Evolutionary conservation across 2,888 invertebrate species (phyloP).

Genomic region (Scaptomyza caliginosa): DNA sequence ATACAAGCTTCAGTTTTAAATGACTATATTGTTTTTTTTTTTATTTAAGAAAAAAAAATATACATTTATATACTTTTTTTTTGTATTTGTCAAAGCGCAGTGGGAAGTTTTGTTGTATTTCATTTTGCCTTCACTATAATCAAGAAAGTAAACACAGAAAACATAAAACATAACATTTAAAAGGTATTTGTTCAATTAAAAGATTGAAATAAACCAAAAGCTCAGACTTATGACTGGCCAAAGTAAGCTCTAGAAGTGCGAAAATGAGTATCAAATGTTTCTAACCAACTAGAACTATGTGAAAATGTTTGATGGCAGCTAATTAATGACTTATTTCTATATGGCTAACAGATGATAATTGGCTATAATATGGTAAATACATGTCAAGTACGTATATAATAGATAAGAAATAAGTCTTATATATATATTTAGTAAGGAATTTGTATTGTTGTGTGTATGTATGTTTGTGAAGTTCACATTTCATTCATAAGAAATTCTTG

Average conservation of each 20-base stretch:
- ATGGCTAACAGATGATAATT: conserved; percentile 42
- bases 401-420: conserved; percentile 5
- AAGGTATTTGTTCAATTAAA: conserved; percentile 28
- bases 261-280: conserved; percentile 25
- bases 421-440: neutral
- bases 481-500: conserved; percentile 21
- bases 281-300: conserved; percentile 27
- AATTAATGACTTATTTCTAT: conserved; percentile 40
- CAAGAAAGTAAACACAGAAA: conserved; percentile 59
- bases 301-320: conserved; percentile 26
- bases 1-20: conserved; percentile 63
- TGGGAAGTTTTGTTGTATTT: conserved; percentile 84
- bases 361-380: conserved; percentile 31
- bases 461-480: conserved; percentile 13
- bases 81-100: conserved; percentile 83
- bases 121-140: conserved; percentile 79
- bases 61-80: conserved; percentile 46
- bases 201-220: conserved; percentile 31
- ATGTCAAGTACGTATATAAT: conserved; percentile 42
- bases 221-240: conserved; percentile 50
- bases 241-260: conserved; percentile 47
- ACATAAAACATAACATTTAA: conserved; percentile 58
- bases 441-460: conserved; percentile 12
- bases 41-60: conserved; percentile 41
- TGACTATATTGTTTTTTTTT: conserved; percentile 48